Base-by-base conservation (phyloP, 2,888 invertebrate genomes). In the Steromphala cineraria region DNA sequence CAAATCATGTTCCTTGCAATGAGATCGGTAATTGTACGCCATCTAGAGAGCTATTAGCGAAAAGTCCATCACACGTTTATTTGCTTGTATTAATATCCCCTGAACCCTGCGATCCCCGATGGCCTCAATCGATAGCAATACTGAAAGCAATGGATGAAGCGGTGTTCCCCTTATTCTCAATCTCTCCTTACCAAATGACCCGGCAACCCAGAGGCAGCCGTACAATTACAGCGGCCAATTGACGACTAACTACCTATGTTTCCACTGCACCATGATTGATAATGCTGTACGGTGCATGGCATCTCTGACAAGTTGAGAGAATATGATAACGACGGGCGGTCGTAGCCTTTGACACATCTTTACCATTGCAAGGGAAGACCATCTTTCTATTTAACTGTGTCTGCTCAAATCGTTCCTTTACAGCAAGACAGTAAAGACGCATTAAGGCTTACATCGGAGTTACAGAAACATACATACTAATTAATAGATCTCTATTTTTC, bases 171-270 rank as follows among this genome's bases (percentile, higher is more conserved):
- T 19, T 36, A 36, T 40, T 19, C 71, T 71, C 31, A 31, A 71
- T 71, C 71, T 40, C 71, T 71, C 17, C 40, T 71, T 40, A 40
- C 36, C 31, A 36, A 46, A 36, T 71, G 71, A 71, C 71, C 71
- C 36, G 71, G 36, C 71, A 71, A n/a, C n/a, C n/a, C 28, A 19
- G 19, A 36, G 71, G 71, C 40, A 17, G 28, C 40, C 17, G 71
- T 8, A 71, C 31, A 71, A 71, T 71, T 71, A 36, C 36, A 19
- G 36, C 2, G 17, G 71, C 36, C 71, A 40, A 71, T 67, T 15
- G 67, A n/a, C 31, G n/a, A 36, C 28, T 71, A 36, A 71, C 28
- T 36, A 71, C 36, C 31, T 71, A 71, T 71, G 71, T 71, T 71
- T 71, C 36, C 71, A 36, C 71, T 15, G 31, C n/a, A 15, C 36